A percentile compares a stretch with the other conserved stretches of the same genome.
phyloP scores from a whole-genome alignment of 2,888 invertebrate genomes.

The Halictus ligatus region DNA sequence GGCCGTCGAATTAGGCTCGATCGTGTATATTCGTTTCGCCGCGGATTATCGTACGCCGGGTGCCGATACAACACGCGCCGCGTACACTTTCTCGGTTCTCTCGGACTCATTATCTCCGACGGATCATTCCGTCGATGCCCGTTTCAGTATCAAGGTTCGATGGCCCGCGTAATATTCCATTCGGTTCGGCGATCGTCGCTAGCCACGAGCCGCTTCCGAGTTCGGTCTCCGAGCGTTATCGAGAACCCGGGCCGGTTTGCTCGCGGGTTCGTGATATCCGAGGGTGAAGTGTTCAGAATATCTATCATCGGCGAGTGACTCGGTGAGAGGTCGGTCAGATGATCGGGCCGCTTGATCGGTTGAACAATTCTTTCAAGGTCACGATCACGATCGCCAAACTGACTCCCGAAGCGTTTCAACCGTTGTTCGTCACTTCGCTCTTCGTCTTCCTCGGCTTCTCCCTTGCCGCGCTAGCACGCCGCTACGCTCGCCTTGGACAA shows the following conservation, averaged over 20 bases:
- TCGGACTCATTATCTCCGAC: neutral
- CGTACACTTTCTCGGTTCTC: neutral
- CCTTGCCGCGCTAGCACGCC: slow-evolving; percentile 16
- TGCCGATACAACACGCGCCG: neutral
- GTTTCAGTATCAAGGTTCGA: slow-evolving; percentile 12
- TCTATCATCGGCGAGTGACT: neutral
- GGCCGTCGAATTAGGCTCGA: neutral
- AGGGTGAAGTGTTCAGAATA: slow-evolving; percentile 23
- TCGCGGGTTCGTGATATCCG: neutral
- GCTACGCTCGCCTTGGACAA: slow-evolving; percentile 38
- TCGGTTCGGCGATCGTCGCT: neutral
- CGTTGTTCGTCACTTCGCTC: slow-evolving; percentile 18
- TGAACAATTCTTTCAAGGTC: slow-evolving; percentile 50
- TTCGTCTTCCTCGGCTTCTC: slow-evolving; percentile 32
- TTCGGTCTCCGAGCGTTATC: slow-evolving; percentile 14
- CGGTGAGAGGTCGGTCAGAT: neutral
- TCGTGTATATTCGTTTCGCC: neutral
- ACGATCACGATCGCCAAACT: slow-evolving; percentile 39
- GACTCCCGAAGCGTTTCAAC: slow-evolving; percentile 26
- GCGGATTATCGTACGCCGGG: too few relatives aligned
- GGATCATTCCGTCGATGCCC: neutral
- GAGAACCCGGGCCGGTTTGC: neutral
- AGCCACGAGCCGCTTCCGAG: neutral
- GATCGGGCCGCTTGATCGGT: slow-evolving; percentile 11
- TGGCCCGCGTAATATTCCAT: slow-evolving; percentile 28